These are phyloP conservation scores for Paragorgia papillata DNA, from an alignment of 92 coral and sea anemone species.

Conservation along the genomic window DNA sequence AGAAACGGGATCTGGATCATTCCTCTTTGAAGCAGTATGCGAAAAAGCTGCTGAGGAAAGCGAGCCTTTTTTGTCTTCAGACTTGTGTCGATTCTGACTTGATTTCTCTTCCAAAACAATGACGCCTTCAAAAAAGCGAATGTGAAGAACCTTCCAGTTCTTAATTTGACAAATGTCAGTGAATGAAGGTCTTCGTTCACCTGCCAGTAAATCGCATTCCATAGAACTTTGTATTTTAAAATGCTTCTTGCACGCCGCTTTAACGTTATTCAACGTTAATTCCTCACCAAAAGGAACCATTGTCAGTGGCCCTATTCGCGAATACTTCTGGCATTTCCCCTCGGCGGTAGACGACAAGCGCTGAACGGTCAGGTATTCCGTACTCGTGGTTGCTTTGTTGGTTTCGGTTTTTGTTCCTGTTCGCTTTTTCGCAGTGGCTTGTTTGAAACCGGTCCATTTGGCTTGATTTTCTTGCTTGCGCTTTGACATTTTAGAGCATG, in stretches of 20 bases:
- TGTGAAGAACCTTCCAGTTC: slow-evolving; percentile 64
- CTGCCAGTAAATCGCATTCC: slow-evolving; percentile 66
- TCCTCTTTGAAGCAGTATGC: neutral
- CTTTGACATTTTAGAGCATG: too few species aligned
- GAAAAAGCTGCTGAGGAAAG: neutral
- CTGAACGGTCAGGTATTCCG: slow-evolving; percentile 59
- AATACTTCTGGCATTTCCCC: slow-evolving; percentile 64
- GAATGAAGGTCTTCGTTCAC: slow-evolving; percentile 63
- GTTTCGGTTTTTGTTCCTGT: too few species aligned
- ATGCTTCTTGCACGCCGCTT: slow-evolving; percentile 59
- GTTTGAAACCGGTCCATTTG: slow-evolving; percentile 3
- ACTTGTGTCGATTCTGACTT: neutral
- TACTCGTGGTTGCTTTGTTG: too few species aligned
- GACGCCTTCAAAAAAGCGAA: slow-evolving; percentile 49
- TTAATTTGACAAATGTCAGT: slow-evolving; percentile 54
- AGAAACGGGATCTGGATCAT: neutral
- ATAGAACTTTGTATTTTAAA: slow-evolving; percentile 50
- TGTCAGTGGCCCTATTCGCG: slow-evolving; percentile 62
- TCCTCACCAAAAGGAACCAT: slow-evolving; percentile 48
- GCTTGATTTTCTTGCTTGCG: neutral
- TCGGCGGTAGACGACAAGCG: slow-evolving; percentile 36
- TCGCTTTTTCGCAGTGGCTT: neutral
- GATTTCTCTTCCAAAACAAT: too few species aligned
- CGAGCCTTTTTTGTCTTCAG: neutral
- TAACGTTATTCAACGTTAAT: slow-evolving; percentile 52